Base-by-base conservation (phyloP, 2,797 vertebrate species). In the Channallabes apus region DNA sequence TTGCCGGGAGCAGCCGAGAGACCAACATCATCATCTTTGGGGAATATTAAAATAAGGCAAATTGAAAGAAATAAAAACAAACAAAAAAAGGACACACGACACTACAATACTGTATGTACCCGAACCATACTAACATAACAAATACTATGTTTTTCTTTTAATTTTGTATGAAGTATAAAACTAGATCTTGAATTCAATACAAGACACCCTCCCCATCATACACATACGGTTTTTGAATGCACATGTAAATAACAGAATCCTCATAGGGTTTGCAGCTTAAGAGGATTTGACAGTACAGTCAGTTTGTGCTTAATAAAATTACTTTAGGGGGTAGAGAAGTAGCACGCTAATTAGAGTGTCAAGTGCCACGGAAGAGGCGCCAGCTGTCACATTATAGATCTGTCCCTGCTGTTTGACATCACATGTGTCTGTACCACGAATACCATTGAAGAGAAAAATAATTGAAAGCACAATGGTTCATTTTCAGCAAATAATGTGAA, bases 371-470 rank as follows among this genome's bases (percentile, higher is more conserved):
- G 22, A 62, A 22, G 76, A 58, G 58, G 20, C 59, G 9, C 77
- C 35, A 64, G 58, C 77, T 80, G 77, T 18, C 77, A 64, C 24
- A 2, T 35, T n/a, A 59, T n/a, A 62, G 59, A n/a, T 64, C 35
- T 64, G 35, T 24, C 29, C 78, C 35, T 80, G 78, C 24, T 80
- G 78, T 46, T 65, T 46, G 58, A 46, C 77, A 41, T 64, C 61
- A 20, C 7, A 20, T 46, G 20, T 41, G 7, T 29, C 78, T 62
- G 22, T 27, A 46, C 35, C 56, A 35, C 32, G 38, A 78, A 61
- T n/a, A n/a, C 32, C 14, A n/a, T 0, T 79, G 35, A 78, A 61
- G 29, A 41, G 17, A 72, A 61, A n/a, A 59, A 78, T 15, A 78
- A 61, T 15, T 38, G 76, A 78, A 61, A 78, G 20, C 7, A 6